Percentiles rank a stretch among this genome's conserved stretches.
Conservation (phyloP, 2,888 invertebrate genomes). For the Sepiola atlantica region DNA sequence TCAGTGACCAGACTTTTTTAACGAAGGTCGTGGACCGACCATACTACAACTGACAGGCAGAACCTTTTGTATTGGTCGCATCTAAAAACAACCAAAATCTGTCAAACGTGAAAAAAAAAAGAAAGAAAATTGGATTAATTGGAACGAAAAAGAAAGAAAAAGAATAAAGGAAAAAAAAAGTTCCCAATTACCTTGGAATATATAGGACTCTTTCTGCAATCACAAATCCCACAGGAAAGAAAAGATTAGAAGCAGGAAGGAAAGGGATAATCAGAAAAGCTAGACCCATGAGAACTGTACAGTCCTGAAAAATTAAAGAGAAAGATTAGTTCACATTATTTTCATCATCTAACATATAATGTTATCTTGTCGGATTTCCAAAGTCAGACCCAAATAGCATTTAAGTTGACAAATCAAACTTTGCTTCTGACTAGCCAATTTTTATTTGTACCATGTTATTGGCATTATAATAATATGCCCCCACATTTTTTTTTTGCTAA, state of each 20-base stretch:
- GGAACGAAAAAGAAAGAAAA: not conserved
- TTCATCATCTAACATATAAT: not conserved
- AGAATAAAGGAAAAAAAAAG: not conserved
- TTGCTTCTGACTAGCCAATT: too few relatives aligned
- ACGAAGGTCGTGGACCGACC: too few relatives aligned
- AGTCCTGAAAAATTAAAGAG: conserved; percentile 44
- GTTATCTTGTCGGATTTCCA: too few relatives aligned
- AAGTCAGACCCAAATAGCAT: too few relatives aligned
- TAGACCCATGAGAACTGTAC: conserved; percentile 51
- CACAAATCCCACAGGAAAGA: conserved; percentile 72
- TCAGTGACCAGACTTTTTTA: too few relatives aligned
- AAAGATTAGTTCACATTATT: not conserved
- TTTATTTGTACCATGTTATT: too few relatives aligned
- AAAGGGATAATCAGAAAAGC: conserved; percentile 63
- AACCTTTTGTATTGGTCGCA: too few relatives aligned
- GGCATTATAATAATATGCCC: too few relatives aligned
- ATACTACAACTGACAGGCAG: too few relatives aligned
- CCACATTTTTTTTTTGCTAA: too few relatives aligned
- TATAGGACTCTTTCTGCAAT: conserved; percentile 71
- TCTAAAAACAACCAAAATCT: not conserved
- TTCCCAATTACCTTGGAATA: conserved; percentile 68
- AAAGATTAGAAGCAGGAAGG: conserved; percentile 76
- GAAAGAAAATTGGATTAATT: not conserved
- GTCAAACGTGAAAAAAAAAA: not conserved
- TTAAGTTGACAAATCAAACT: too few relatives aligned